These are phyloP conservation scores for Ianthella basta DNA, from an alignment of 37 sponge, comb jelly and placozoan species.

Conservation along the genomic window DNA sequence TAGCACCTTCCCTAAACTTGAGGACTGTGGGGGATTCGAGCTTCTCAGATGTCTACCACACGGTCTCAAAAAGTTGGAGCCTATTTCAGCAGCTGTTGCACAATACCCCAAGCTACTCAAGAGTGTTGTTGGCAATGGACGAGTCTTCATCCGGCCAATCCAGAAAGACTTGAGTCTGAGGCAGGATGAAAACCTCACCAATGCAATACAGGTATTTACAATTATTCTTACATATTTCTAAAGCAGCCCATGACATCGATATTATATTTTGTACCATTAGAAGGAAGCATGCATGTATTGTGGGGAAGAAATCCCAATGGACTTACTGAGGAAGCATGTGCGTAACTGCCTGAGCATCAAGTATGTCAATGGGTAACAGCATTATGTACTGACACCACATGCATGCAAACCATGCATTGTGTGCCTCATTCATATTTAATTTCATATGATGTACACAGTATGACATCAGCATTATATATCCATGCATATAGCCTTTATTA, in stretches of 20 bases:
- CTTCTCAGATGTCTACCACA: constrained; percentile 38
- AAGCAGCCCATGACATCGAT: background rate
- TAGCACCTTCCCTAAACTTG: constrained; percentile 27
- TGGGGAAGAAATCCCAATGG: background rate
- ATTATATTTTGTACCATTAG: too few species aligned
- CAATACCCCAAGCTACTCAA: constrained; percentile 13
- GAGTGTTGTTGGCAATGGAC: constrained; percentile 26
- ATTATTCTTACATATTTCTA: background rate
- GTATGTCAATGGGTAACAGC: too few species aligned
- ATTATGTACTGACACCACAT: too few species aligned
- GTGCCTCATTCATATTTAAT: too few species aligned
- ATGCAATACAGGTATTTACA: background rate
- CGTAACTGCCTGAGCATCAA: too few species aligned
- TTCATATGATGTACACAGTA: too few species aligned
- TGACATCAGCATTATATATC: too few species aligned
- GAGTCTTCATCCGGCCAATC: constrained; percentile 44
- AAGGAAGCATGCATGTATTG: background rate
- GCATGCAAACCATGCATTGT: too few species aligned
- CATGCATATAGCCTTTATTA: too few species aligned
- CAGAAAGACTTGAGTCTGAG: constrained; percentile 31
- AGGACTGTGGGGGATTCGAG: constrained; percentile 39
- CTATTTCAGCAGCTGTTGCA: background rate
- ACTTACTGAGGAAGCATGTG: too few species aligned
- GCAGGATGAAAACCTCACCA: background rate
- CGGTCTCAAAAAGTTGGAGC: constrained; percentile 25